These are phyloP conservation scores for Euproctis similis DNA, from an alignment of 2,888 invertebrate species.

Conservation along the genomic window DNA sequence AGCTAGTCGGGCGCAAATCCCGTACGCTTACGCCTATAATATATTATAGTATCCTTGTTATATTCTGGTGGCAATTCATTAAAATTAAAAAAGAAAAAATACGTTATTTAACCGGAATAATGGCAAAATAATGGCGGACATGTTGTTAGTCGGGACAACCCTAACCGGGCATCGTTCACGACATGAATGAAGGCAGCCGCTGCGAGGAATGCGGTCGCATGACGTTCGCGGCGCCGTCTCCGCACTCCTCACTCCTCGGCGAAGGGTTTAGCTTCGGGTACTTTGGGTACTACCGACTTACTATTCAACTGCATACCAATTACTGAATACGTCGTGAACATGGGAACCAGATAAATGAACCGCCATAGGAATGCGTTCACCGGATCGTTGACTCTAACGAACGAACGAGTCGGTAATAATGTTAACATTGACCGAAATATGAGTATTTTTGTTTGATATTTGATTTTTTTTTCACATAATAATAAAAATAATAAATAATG, in stretches of 20 bases:
- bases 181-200: slow-evolving; percentile 69
- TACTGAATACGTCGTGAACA: slow-evolving; percentile 4
- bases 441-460: too few relatives aligned
- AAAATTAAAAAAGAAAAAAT: too few relatives aligned
- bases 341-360: slow-evolving; percentile 6
- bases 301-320: slow-evolving; percentile 8
- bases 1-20: too few relatives aligned
- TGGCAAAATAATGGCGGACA: slow-evolving; percentile 1
- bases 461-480: too few relatives aligned
- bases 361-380: slow-evolving; percentile 6
- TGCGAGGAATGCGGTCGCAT: slow-evolving; percentile 76
- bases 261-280: too few relatives aligned
- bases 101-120: too few relatives aligned
- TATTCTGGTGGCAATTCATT: too few relatives aligned
- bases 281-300: slow-evolving; percentile 35
- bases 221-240: slow-evolving; percentile 76
- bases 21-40: too few relatives aligned
- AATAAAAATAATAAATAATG: too few relatives aligned
- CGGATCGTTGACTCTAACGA: slow-evolving; percentile 1
- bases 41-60: too few relatives aligned
- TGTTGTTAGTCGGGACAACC: too few relatives aligned
- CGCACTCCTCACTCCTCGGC: slow-evolving; percentile 73
- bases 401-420: not conserved
- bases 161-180: slow-evolving; percentile 24
- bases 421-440: too few relatives aligned